Evolutionary conservation across 2,797 vertebrate species (phyloP), one percentile per base, ranked within the genome.

Genomic region (Sebastolobus alascanus): DNA sequence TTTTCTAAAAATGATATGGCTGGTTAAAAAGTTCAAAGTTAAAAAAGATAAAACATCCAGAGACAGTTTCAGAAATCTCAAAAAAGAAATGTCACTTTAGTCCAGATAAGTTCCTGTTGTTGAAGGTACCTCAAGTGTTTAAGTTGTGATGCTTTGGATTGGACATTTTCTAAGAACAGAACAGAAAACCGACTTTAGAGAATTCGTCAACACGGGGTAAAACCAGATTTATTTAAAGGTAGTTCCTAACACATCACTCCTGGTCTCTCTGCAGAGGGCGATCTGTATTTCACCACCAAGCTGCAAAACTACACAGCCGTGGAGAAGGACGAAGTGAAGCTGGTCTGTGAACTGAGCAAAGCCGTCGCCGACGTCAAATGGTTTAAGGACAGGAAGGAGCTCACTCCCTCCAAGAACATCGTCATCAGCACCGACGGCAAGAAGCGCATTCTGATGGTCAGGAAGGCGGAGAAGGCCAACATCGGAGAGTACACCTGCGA

Each of bases 281-380:
- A 99, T 56, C 93, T 97, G 40, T 99, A 99, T 88, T 99, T 99
- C 92, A 97, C 97, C 77, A 96, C 96, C 76, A 99, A 99, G 87
- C 95, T 99, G 80, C 97, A 99, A 84, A 97, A 99, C 96, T 99
- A 98, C 89, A 98, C 98, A 0, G 97, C 97, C 0, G 97, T 99
- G 77, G 98, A 99, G 92, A 98, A 97, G 92, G 98, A 99, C 14
- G 97, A 99, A 92, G 98, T 99, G 56, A 88, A 96, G 76, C 94
- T 99, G 69, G 96, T 97, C 61, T 99, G 99, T 79, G 98, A 99
- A 91, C 94, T 99, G 80, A 99, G 98, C 95, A 99, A 99, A 90
- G 77, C 96, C 20, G 89, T 94, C 7, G 97, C 97, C 2, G 96
- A 97, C 1, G 98, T 99, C 68, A 99, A 98, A 87, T 99, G 99